A percentile compares a stretch with the other conserved stretches of the same genome.
Conservation (phyloP, 2,113 vertebrate genomes). For the Grantiella picta region DNA sequence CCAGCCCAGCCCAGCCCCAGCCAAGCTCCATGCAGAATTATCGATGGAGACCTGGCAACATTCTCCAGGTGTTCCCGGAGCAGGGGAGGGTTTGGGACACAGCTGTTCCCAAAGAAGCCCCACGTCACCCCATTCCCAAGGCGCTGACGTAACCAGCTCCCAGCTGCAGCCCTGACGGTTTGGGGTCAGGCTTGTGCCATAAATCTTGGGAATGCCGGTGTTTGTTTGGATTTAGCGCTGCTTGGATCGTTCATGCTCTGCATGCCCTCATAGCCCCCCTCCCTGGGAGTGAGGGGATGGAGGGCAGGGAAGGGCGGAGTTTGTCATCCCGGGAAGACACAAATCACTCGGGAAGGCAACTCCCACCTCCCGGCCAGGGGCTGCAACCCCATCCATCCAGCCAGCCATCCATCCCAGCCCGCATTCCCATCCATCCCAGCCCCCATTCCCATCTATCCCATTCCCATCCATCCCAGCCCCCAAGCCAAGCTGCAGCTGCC, state of each 20-base stretch:
- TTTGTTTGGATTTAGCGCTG: slow-evolving; percentile 33
- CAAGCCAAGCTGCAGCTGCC: too few relatives aligned
- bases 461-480: neutral
- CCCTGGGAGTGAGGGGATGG: neutral
- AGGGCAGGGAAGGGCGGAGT: neutral
- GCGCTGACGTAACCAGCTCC: neutral
- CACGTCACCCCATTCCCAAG: rapidly evolving
- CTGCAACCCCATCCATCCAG: neutral
- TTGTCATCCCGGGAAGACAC: neutral
- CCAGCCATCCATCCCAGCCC: neutral
- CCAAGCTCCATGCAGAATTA: neutral
- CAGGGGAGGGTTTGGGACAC: rapidly evolving
- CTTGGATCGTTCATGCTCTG: neutral
- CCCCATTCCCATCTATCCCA: neutral
- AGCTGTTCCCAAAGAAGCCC: neutral
- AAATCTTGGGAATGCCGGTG: neutral
- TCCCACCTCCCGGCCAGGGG: neutral
- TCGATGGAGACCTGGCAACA: neutral
- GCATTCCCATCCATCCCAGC: neutral
- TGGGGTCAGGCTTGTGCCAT: neutral
- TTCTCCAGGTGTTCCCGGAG: neutral
- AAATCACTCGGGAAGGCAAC: neutral
- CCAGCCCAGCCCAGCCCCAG: neutral
- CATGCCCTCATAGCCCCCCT: rapidly evolving
- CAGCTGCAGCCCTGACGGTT: neutral